Evolutionary conservation across 2,113 vertebrate species (phyloP), one percentile per base, ranked within the genome.

Genomic region (Gallinago jamesoni): DNA sequence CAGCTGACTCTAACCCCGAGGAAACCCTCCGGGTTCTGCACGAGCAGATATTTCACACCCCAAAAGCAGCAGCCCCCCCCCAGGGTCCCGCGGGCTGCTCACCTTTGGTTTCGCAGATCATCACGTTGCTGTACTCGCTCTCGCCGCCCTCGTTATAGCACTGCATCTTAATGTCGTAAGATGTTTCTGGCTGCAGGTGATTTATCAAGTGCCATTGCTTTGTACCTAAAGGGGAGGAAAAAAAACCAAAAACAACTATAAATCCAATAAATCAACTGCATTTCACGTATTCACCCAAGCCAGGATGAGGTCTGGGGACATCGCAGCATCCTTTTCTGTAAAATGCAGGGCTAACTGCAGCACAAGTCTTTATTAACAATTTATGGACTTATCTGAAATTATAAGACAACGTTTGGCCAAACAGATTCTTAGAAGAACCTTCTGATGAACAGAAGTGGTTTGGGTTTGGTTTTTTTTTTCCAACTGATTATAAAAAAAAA

Each of bases 21-120:
- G 41, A 67, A n/a, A 20, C 14, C 25, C 50, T 14, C 25, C 7
- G 23, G 48, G 13, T 52, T 15, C 25, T 28, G 52, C 52, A 1
- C n/a, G 7, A 13, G 53, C 20, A 9, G 30, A 5, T 41, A 21
- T 50, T 6, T 43, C 8, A 5, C 0, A 1, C 33, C 56, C 2
- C 76, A 14, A n/a, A 47, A 4, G 45, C 8, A 8, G 22, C 52
- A 2, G 37, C 47, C 8, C 1, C 10, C 39, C 39, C 39, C 39
- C 84, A 5, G 2, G 3, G 81, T 17, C 74, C 37, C 3, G 2
- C 37, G 8, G 50, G 70, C 50, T 8, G 22, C 84, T 95, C 96
- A 99, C 99, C 99, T 98, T 98, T 99, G 45, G 99, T 99, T 94
- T 99, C 99, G 11, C 99, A 99, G 97, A 99, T 99, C 99, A 99